Evolutionary conservation across 2,888 invertebrate genomes (phyloP).

Genomic region (Stegana nigrithorax): DNA sequence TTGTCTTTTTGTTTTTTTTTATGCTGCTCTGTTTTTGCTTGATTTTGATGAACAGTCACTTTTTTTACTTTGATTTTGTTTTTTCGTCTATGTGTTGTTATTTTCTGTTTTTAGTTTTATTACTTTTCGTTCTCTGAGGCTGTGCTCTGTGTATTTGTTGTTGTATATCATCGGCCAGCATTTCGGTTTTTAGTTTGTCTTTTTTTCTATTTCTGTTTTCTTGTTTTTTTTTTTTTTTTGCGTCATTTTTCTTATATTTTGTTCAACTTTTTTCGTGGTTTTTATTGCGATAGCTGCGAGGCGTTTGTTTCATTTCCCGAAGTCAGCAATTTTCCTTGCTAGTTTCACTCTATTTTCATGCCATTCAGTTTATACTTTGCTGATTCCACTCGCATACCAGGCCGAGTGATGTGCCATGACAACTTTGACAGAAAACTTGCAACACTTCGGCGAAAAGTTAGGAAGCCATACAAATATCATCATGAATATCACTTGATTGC

Average conservation of each 20-base stretch:
- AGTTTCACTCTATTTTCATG: slow-evolving; percentile 28
- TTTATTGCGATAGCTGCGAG: slow-evolving; percentile 13
- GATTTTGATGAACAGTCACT: too few relatives aligned
- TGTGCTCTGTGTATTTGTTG: too few relatives aligned
- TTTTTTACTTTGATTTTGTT: not conserved
- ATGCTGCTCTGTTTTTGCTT: not conserved
- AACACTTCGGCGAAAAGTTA: too few relatives aligned
- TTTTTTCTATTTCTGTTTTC: not conserved
- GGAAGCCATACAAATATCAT: too few relatives aligned
- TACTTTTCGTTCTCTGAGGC: too few relatives aligned
- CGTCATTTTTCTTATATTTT: not conserved
- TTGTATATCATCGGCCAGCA: too few relatives aligned
- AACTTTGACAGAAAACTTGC: too few relatives aligned
- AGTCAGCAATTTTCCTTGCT: slow-evolving; percentile 46
- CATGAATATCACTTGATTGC: too few relatives aligned
- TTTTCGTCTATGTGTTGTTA: not conserved
- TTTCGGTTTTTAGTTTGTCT: not conserved
- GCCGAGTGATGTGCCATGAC: too few relatives aligned
- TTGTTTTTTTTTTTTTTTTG: not conserved
- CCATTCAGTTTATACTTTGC: not conserved
- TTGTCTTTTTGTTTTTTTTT: not conserved
- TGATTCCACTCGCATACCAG: slow-evolving; percentile 5
- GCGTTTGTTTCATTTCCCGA: slow-evolving; percentile 33
- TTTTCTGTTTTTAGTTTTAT: not conserved
- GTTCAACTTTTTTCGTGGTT: not conserved